Evolutionary conservation across 2,888 invertebrate genomes (phyloP).

Genomic region (Papilio elwesi): DNA sequence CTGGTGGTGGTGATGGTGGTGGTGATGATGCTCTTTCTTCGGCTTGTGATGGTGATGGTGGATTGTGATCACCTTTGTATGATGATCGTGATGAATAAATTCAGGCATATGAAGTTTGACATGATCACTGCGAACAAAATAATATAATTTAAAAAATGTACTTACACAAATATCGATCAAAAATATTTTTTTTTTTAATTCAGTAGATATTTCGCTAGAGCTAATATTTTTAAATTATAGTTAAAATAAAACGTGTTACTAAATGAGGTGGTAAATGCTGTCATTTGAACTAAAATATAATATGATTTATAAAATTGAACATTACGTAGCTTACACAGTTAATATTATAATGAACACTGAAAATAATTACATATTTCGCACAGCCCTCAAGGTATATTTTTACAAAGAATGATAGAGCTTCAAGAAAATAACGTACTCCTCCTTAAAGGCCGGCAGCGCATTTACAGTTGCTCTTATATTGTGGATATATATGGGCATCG

Average conservation of each 20-base stretch:
- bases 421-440: no score
- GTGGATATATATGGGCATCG: no score
- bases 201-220: conserved; percentile 4
- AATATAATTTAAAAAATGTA: conserved; percentile 33
- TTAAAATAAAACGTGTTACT: no score
- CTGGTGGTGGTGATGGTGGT: conserved; percentile 78
- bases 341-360: not conserved
- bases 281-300: not conserved
- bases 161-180: conserved; percentile 27
- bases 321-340: not conserved
- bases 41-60: conserved; percentile 82
- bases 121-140: conserved; percentile 80
- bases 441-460: no score
- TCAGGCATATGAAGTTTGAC: conserved; percentile 85
- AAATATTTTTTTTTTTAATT: not conserved
- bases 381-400: not conserved
- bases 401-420: not conserved
- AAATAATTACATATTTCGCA: not conserved
- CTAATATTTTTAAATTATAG: not conserved
- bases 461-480: no score
- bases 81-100: conserved; percentile 84
- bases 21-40: conserved; percentile 77
- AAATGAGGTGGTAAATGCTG: not conserved
- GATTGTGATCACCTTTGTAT: conserved; percentile 85
- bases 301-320: not conserved